phyloP scores from a whole-genome alignment of 2,113 vertebrate species.

The Sinocyclocheilus maitianheensis region DNA sequence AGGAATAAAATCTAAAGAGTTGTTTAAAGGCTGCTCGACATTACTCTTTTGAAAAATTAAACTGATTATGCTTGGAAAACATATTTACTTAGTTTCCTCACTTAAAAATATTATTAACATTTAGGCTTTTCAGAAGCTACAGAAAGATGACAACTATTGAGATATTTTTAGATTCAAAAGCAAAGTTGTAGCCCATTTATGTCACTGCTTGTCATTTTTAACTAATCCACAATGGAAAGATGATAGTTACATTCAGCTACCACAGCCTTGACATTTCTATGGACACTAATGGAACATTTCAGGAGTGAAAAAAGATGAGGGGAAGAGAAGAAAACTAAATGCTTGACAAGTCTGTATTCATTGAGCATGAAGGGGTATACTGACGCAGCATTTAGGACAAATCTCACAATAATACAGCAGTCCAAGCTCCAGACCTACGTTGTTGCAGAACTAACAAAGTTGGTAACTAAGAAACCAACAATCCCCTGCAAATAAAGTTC shows the following conservation, averaged over 20 bases:
- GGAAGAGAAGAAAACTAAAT: background rate
- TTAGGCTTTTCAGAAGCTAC: too few species aligned
- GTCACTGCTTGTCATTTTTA: too few species aligned
- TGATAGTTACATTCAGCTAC: background rate
- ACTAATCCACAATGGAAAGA: too few species aligned
- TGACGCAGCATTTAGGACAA: conserved; percentile 34
- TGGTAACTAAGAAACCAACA: conserved; percentile 52
- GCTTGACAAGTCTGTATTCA: conserved; percentile 17
- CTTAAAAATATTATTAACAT: too few species aligned
- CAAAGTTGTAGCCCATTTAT: too few species aligned
- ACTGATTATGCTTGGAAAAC: background rate
- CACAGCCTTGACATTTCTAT: conserved; percentile 29
- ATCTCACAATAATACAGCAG: conserved; percentile 26
- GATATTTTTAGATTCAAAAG: too few species aligned
- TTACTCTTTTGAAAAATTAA: background rate
- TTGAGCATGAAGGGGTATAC: background rate
- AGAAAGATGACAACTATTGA: too few species aligned
- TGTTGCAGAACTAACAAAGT: conserved; percentile 34
- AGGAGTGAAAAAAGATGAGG: background rate
- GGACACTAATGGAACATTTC: background rate
- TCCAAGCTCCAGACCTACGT: background rate
- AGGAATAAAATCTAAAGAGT: background rate
- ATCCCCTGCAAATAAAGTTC: conserved; percentile 42
- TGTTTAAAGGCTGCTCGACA: background rate
- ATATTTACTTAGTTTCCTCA: background rate